Percentiles rank a stretch among this genome's conserved stretches.
phyloP scores from a whole-genome alignment of 2,888 invertebrate species.

The Melitaea athalia region DNA sequence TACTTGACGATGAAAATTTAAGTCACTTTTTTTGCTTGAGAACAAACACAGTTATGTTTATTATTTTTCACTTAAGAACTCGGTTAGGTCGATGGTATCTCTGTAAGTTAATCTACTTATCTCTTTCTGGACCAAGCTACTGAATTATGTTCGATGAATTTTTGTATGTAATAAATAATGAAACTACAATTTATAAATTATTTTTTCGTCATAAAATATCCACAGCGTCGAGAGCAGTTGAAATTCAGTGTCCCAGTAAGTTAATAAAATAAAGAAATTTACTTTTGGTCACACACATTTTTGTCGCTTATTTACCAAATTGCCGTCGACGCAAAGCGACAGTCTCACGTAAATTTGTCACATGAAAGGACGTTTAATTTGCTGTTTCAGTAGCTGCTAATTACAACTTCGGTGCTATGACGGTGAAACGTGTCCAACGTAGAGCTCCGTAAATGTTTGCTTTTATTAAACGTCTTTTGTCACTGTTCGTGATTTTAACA shows the following conservation, averaged over 20 bases:
- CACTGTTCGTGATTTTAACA: conserved; percentile 14
- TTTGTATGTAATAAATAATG: too few species aligned
- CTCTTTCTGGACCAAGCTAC: too few species aligned
- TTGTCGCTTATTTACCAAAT: conserved; percentile 26
- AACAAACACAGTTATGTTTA: too few species aligned
- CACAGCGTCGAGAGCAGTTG: too few species aligned
- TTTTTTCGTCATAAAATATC: too few species aligned
- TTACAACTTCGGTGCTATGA: conserved; percentile 74
- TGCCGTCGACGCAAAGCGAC: conserved; percentile 17
- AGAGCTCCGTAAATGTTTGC: conserved; percentile 36
- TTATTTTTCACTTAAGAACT: too few species aligned
- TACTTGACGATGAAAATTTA: too few species aligned
- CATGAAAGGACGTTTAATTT: conserved; percentile 75
- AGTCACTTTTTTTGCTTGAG: too few species aligned
- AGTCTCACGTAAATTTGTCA: conserved; percentile 60
- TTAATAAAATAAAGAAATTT: background rate
- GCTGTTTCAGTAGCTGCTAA: conserved; percentile 67
- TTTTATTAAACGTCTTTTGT: conserved; percentile 31
- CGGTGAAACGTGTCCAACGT: conserved; percentile 10
- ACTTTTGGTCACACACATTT: background rate
- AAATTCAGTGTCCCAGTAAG: too few species aligned
- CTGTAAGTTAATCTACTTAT: too few species aligned
- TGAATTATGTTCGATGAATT: background rate
- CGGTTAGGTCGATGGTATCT: too few species aligned
- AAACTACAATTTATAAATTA: too few species aligned